Evolutionary conservation across 37 sponge, comb jelly and placozoan genomes (phyloP), one percentile per base, ranked within the genome.

Genomic region (Crambe crambe): DNA sequence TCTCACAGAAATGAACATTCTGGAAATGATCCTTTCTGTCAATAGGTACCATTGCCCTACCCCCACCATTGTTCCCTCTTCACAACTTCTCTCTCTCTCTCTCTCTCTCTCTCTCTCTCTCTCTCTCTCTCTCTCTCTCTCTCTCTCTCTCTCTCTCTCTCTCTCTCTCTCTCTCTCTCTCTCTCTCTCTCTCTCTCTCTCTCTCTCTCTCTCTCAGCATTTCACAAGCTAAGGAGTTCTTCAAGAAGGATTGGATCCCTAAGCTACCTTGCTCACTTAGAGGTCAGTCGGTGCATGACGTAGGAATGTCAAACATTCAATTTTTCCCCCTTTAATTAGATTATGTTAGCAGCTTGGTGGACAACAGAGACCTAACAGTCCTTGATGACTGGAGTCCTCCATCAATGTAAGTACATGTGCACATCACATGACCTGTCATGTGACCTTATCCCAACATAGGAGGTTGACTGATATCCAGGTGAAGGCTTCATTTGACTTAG

Each of bases 281-380:
- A 30, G 30, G 51, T 72, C 6, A 72, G 72, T 25, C 6, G 29
- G 3, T 43, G 18, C 12, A 3, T 34, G 6, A 37, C 5, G 20
- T 20, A 68, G 21, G 5, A 31, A 10, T 21, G 61, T 60, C 4
- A 25, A 5, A 5, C 6, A 5, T 60, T 60, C 4, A 60, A 22
- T 9, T 60, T 60, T 60, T 25, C 6, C 17, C 27, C 4, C 25
- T 23, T 62, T 9, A 62, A 8, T 31, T 21, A 86, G 86, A 62
- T 23, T 86, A 86, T 51, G 79, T 72, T 70, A 37, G 29, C 37
- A 76, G 37, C 17, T 77, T 92, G 9, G 51, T 68, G 31, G 92
- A 92, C 70, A 88, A 85, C 66, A 74, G 92, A 80, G 88, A 92
- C 68, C 44, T 92, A 43, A 58, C 42, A 22, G 78, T 92, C 22